These are phyloP conservation scores for Xylocopa sonorina DNA, from an alignment of 1,140 invertebrate species.

Conservation along the genomic window DNA sequence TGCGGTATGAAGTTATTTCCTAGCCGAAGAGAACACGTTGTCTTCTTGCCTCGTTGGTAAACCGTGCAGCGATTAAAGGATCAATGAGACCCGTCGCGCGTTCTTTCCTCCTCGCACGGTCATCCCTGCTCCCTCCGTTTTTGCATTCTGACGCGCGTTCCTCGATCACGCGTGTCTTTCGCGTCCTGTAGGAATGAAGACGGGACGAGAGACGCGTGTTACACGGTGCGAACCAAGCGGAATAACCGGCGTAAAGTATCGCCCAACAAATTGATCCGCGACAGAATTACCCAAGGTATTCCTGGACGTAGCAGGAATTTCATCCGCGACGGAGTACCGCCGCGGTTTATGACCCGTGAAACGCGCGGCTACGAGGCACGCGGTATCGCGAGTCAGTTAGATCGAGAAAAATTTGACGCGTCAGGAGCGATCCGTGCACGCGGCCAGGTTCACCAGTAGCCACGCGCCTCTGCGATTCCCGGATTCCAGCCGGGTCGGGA, in stretches of 20 bases:
- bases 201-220: too few relatives aligned
- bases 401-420: not conserved
- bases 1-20: too few relatives aligned
- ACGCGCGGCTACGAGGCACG: too few relatives aligned
- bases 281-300: not conserved
- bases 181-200: too few relatives aligned
- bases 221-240: too few relatives aligned
- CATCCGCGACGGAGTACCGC: too few relatives aligned
- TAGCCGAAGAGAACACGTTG: too few relatives aligned
- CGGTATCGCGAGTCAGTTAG: not conserved
- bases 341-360: not conserved
- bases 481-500: not conserved
- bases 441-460: not conserved
- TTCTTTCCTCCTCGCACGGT: not conserved
- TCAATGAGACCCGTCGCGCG: not conserved
- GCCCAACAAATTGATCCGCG: not conserved
- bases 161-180: constrained; percentile 12
- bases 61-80: not conserved
- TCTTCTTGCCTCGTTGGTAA: not conserved
- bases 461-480: not conserved
- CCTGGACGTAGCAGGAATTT: not conserved
- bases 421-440: not conserved
- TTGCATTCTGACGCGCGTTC: not conserved
- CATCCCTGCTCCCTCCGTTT: not conserved
- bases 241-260: too few relatives aligned